Evolutionary conservation across 2,797 vertebrate species (phyloP).

Genomic region (Protosalanx chinensis): DNA sequence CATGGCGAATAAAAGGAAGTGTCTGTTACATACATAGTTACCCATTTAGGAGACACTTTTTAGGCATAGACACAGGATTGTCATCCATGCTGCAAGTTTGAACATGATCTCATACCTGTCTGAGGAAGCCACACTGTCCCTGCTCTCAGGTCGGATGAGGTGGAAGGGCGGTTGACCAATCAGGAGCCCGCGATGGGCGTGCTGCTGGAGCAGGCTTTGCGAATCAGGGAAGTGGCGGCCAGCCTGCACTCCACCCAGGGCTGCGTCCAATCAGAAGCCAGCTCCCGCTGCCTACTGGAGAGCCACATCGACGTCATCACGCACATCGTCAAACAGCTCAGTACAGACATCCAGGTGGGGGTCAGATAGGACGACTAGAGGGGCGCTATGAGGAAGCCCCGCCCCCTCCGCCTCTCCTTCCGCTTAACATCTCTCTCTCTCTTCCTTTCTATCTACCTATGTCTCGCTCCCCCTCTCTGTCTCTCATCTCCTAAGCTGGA

Average conservation of each 20-base stretch:
- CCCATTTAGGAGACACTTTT: too few relatives aligned
- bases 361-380: too few relatives aligned
- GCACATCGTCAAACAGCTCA: constrained; percentile 78
- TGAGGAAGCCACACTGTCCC: background rate
- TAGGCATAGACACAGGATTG: too few relatives aligned
- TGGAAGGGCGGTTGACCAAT: constrained; percentile 62
- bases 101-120: too few relatives aligned
- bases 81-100: too few relatives aligned
- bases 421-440: constrained; percentile 1
- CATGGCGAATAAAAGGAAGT: too few relatives aligned
- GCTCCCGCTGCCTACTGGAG: constrained; percentile 74
- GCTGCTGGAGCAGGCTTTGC: constrained; percentile 78
- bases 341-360: constrained; percentile 75
- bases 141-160: constrained; percentile 39
- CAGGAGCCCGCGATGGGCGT: constrained; percentile 70
- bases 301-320: constrained; percentile 79
- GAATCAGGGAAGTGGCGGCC: constrained; percentile 74
- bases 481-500: background rate
- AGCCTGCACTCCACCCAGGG: constrained; percentile 63
- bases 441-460: background rate
- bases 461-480: background rate
- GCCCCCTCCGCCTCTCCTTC: background rate
- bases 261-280: constrained; percentile 59
- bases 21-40: too few relatives aligned
- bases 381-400: too few relatives aligned